Evolutionary conservation across 2,888 invertebrate genomes (phyloP), one percentile per base, ranked within the genome.

Genomic region (Calameuta idolon): DNA sequence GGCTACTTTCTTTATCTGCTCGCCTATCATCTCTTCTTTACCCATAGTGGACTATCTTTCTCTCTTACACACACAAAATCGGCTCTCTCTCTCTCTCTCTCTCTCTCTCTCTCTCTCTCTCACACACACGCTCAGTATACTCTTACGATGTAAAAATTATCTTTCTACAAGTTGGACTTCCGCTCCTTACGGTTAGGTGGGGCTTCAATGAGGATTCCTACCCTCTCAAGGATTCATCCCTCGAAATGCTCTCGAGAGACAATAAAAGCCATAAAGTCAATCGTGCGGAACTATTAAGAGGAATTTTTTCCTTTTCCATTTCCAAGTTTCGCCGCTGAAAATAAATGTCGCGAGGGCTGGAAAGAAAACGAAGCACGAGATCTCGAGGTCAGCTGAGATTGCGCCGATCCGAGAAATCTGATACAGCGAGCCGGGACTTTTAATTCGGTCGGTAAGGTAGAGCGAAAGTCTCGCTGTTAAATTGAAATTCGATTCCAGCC

Each of bases 121-220:
- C 40, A 0, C 5, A 0, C 23, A 2, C 55, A 2, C 23, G 2
- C 23, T 9, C 23, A 23, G 15, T 40, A 31, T n/a, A 34, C 40
- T 34, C 74, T 74, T 68, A 74, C 73, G 76, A 77, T 77, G 68
- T 77, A 77, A 74, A 77, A 77, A 77, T 77, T 77, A 77, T 77
- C 76, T 33, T 37, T 33, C 74, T 34, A 73, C 73, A 73, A 69
- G 55, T 75, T 68, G 23, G 15, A 34, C 2, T 55, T 23, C 55
- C 0, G 23, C 2, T 55, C 55, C 55, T 55, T 5, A 23, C 5
- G 23, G 55, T 9, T 55, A 9, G 55, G 55, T 55, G 9, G 55
- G 1, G 15, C 5, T 40, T 40, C 30, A 23, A 71, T n/a, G 69
- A 30, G 55, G 31, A 73, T 73, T 34, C 23, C 34, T 68, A 33